These are phyloP conservation scores for Hassar affinis DNA, from an alignment of 2,113 vertebrate species.

Conservation along the genomic window DNA sequence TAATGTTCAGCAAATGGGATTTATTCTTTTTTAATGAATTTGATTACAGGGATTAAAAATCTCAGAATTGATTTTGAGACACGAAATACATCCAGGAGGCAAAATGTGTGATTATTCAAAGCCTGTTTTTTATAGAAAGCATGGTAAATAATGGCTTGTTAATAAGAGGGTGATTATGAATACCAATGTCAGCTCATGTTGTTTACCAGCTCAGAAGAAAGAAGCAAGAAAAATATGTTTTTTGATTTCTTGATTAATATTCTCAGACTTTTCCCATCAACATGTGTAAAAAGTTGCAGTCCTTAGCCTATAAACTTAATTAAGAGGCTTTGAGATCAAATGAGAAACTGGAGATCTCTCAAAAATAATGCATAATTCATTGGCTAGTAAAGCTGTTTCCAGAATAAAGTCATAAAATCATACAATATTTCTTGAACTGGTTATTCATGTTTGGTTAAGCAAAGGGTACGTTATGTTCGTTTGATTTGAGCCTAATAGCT, in stretches of 20 bases:
- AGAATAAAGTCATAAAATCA: not conserved
- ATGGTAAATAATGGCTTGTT: not conserved
- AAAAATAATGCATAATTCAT: not conserved
- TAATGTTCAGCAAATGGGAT: slow-evolving; percentile 23
- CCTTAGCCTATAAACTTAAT: not conserved
- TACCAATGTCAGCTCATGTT: slow-evolving; percentile 13
- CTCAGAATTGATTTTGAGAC: slow-evolving; percentile 39
- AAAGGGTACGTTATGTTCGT: slow-evolving; percentile 3
- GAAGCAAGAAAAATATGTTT: not conserved
- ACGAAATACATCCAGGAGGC: slow-evolving; percentile 34
- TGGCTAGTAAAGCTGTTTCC: not conserved
- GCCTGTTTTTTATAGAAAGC: not conserved
- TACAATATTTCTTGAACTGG: not conserved
- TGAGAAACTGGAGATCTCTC: no score
- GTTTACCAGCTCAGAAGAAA: slow-evolving; percentile 24
- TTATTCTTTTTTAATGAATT: slow-evolving; percentile 42
- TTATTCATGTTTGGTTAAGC: slow-evolving; percentile 20
- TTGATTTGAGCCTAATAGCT: slow-evolving; percentile 39
- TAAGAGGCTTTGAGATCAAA: not conserved
- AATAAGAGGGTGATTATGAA: slow-evolving; percentile 24
- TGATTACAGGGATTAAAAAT: slow-evolving; percentile 44
- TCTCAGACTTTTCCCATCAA: not conserved
- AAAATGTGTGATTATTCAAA: not conserved
- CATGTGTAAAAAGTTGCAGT: not conserved
- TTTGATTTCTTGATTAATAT: not conserved